These are phyloP conservation scores for Accipiter virgatus DNA, from an alignment of 2,113 vertebrate genomes.

Conservation along the genomic window DNA sequence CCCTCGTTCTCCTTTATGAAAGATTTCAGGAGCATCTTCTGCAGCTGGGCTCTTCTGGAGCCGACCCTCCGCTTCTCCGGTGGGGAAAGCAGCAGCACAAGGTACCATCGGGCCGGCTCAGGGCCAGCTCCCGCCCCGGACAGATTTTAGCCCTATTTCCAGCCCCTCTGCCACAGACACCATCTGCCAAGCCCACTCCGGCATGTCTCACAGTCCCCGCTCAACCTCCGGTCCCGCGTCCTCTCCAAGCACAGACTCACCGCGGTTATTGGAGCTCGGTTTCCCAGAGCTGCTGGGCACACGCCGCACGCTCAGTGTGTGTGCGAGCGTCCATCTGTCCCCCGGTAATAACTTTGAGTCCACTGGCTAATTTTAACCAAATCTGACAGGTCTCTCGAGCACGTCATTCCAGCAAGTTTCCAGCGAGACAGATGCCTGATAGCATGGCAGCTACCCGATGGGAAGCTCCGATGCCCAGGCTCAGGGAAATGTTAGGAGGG, in stretches of 20 bases:
- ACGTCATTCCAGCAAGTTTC: conserved; percentile 4
- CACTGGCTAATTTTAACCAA: conserved; percentile 10
- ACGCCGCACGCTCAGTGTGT: background rate
- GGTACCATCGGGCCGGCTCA: accelerated
- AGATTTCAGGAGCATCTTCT: background rate
- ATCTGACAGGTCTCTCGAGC: conserved; percentile 33
- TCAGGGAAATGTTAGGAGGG: background rate
- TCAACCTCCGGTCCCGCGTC: background rate
- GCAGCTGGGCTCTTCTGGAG: accelerated
- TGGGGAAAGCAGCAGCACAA: background rate
- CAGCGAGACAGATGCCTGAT: background rate
- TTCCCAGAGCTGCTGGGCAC: background rate
- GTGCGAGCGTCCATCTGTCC: background rate
- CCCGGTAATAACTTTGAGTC: background rate
- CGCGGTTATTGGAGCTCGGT: background rate
- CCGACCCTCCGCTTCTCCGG: accelerated
- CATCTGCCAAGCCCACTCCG: background rate
- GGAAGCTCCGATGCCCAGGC: background rate
- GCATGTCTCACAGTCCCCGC: background rate
- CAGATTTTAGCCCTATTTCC: background rate
- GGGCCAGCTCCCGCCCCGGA: background rate
- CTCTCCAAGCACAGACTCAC: background rate
- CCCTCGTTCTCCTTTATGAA: background rate
- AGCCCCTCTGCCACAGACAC: conserved; percentile 3
- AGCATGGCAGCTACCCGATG: background rate